Conservation (phyloP, 1,140 invertebrate species). For the Calliphora vicina region DNA sequence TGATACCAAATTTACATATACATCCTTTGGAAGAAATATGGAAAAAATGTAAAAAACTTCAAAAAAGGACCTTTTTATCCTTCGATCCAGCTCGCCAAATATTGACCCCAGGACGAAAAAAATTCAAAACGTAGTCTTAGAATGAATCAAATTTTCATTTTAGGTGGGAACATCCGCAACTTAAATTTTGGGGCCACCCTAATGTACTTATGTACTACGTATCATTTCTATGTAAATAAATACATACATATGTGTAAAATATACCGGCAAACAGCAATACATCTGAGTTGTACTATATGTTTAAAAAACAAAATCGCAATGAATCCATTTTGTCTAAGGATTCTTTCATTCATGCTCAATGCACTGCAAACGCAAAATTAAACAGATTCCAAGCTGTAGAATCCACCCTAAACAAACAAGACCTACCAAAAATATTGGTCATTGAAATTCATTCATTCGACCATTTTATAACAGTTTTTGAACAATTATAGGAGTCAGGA, state of each 20-base stretch:
- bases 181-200: no score
- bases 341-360: conserved; percentile 4
- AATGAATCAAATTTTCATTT: no score
- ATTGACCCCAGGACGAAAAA: no score
- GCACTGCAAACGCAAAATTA: background rate
- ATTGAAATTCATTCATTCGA: background rate
- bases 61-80: no score
- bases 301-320: background rate
- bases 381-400: background rate
- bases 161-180: no score
- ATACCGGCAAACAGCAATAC: background rate
- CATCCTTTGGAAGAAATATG: no score
- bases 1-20: no score
- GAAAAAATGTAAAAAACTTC: no score
- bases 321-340: background rate
- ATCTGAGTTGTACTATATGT: background rate
- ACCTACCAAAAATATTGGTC: background rate
- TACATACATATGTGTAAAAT: background rate
- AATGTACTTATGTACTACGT: background rate
- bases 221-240: background rate
- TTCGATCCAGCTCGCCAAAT: no score
- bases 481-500: no score
- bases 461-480: background rate
- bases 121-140: no score
- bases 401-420: background rate